phyloP scores from a whole-genome alignment of 1,140 invertebrate genomes.

The Argopecten irradians region DNA sequence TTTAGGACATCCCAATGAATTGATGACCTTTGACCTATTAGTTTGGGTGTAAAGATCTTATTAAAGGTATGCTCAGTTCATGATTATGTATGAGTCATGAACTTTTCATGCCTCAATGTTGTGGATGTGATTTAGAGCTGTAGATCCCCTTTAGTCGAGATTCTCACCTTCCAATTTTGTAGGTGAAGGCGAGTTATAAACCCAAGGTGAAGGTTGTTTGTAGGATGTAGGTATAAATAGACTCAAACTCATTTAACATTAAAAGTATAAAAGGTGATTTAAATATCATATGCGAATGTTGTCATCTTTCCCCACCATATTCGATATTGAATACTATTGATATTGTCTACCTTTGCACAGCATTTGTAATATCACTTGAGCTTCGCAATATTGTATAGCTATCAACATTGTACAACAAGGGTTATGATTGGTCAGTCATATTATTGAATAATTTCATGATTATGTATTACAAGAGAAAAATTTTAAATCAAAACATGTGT shows the following conservation, averaged over 20 bases:
- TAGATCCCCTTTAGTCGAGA: not conserved
- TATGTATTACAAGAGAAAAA: no score
- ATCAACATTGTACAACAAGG: not conserved
- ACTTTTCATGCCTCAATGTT: not conserved
- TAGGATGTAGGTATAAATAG: constrained; percentile 2
- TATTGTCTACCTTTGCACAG: constrained; percentile 8
- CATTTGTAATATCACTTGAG: not conserved
- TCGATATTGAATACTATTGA: not conserved
- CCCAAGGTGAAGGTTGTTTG: not conserved
- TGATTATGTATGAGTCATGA: not conserved
- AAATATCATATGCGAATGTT: not conserved
- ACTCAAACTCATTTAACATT: not conserved
- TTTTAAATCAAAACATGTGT: no score
- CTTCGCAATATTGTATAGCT: not conserved
- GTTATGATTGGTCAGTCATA: not conserved
- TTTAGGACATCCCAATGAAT: not conserved
- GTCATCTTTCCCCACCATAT: constrained; percentile 8
- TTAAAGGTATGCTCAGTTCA: not conserved
- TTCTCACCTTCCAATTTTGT: not conserved
- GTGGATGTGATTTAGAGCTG: not conserved
- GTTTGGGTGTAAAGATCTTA: not conserved
- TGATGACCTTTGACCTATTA: not conserved
- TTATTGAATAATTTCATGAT: not conserved
- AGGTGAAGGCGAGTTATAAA: not conserved
- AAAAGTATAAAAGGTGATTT: not conserved